Evolutionary conservation across 2,113 vertebrate species (phyloP).

Genomic region (Pollachius pollachius): DNA sequence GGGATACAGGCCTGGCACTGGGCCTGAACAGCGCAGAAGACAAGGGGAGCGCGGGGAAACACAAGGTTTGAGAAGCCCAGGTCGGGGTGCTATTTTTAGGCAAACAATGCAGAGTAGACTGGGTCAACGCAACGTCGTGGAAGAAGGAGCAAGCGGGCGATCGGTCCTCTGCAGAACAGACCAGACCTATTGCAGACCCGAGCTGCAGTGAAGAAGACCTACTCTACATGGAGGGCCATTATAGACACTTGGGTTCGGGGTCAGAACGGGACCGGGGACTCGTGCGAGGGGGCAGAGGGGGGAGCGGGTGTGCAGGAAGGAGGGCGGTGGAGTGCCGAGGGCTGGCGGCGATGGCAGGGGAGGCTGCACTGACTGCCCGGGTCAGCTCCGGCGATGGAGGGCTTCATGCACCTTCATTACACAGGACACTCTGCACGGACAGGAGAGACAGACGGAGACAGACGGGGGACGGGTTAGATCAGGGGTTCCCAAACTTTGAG

Average conservation of each 20-base stretch:
- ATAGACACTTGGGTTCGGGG: neutral
- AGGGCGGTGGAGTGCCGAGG: conserved; percentile 35
- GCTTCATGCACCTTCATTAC: conserved; percentile 73
- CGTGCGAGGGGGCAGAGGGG: neutral
- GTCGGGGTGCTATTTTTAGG: conserved; percentile 7
- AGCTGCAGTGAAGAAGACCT: no score
- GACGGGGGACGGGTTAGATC: neutral
- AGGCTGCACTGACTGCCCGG: conserved; percentile 56
- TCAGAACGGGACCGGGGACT: neutral
- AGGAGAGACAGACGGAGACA: conserved; percentile 10
- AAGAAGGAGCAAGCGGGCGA: no score
- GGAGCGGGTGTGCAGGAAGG: conserved; percentile 27
- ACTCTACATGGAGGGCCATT: no score
- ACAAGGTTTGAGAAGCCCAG: neutral
- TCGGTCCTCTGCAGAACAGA: neutral
- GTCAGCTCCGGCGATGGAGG: conserved; percentile 69
- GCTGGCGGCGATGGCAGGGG: conserved; percentile 36
- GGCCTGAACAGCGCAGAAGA: neutral
- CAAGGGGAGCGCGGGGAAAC: neutral
- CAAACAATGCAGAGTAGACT: neutral
- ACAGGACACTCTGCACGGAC: conserved; percentile 58
- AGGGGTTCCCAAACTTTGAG: no score
- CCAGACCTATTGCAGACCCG: conserved; percentile 6
- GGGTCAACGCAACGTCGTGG: neutral
- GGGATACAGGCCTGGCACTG: no score